Percentiles rank a stretch among this genome's conserved stretches.
Evolutionary conservation across 2,113 vertebrate species (phyloP).

Genomic region (Pantherophis guttatus): DNA sequence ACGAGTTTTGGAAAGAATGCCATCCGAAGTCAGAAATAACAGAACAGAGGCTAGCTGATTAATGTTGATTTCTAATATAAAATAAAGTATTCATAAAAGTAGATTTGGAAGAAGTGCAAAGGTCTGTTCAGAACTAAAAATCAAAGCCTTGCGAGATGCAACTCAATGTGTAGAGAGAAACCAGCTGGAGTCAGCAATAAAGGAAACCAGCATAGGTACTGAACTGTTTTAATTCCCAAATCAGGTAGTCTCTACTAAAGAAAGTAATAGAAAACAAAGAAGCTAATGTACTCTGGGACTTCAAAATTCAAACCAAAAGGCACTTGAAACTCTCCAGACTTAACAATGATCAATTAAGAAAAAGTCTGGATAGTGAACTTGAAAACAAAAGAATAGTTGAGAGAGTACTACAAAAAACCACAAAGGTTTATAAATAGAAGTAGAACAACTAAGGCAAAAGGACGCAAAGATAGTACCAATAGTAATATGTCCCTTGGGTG

Average conservation of each 20-base stretch:
- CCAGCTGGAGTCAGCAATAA: neutral
- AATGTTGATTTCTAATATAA: neutral
- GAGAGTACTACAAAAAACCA: neutral
- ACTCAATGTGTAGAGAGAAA: neutral
- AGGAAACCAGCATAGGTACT: neutral
- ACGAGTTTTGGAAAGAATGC: neutral
- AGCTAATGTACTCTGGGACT: neutral
- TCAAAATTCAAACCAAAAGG: neutral
- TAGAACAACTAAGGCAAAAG: neutral
- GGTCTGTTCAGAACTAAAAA: neutral
- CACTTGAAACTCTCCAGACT: neutral
- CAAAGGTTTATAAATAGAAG: neutral
- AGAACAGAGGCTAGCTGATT: too few species aligned
- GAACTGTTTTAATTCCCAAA: neutral
- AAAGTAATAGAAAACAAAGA: neutral
- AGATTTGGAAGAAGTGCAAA: too few species aligned
- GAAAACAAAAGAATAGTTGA: neutral
- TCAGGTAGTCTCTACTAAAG: neutral
- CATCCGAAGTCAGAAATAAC: neutral
- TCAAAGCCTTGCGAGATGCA: neutral
- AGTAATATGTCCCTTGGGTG: neutral
- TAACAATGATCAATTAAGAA: neutral
- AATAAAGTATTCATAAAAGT: too few species aligned
- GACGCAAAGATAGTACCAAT: neutral
- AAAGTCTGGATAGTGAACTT: neutral